Percentiles rank a stretch among this genome's conserved stretches.
phyloP scores from a whole-genome alignment of 2,113 vertebrate species.

The Notothenia coriiceps region DNA sequence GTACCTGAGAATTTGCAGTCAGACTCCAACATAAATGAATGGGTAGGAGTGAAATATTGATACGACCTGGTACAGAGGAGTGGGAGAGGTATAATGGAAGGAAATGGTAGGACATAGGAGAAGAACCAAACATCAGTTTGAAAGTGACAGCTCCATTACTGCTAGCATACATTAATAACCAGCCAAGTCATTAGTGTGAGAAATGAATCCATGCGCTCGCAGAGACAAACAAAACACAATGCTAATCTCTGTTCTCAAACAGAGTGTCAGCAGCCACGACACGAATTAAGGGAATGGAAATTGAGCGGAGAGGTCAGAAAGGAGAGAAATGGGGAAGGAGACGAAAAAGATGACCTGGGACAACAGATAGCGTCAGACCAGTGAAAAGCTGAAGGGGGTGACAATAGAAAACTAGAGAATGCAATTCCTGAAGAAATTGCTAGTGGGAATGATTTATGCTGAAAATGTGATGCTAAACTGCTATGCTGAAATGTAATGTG shows the following conservation, averaged over 20 bases:
- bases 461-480: too few species aligned
- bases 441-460: too few species aligned
- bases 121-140: conserved; percentile 31
- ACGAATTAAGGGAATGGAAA: conserved; percentile 48
- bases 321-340: conserved; percentile 11
- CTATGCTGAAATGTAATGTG: too few species aligned
- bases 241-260: conserved; percentile 64
- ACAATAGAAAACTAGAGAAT: too few species aligned
- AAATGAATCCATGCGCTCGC: conserved; percentile 61
- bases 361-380: conserved; percentile 13
- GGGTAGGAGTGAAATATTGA: not conserved
- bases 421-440: too few species aligned
- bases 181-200: conserved; percentile 67
- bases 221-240: conserved; percentile 70
- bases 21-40: not conserved
- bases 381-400: conserved; percentile 17
- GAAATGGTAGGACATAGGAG: not conserved
- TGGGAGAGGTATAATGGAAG: not conserved
- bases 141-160: conserved; percentile 72
- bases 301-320: conserved; percentile 45
- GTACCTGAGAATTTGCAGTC: not conserved
- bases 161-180: conserved; percentile 71
- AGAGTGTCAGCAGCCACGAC: conserved; percentile 51
- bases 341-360: not conserved
- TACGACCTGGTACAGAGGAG: not conserved